phyloP scores from a whole-genome alignment of 2,888 invertebrate genomes.

The Blastobasis adustella region DNA sequence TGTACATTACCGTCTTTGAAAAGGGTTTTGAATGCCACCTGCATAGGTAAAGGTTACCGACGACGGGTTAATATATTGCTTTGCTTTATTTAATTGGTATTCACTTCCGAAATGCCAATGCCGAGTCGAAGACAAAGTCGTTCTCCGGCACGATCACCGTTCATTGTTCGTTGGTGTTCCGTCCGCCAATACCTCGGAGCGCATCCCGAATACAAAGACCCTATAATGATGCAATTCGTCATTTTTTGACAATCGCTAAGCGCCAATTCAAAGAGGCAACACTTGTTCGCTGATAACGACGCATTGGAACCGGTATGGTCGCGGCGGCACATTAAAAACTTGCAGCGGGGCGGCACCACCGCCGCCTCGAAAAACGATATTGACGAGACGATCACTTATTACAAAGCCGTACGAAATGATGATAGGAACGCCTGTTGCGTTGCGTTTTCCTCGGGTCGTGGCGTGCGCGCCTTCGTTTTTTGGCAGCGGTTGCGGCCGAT shows the following conservation, averaged over 20 bases:
- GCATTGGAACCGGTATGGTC: slow-evolving; percentile 47
- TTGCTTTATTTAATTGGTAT: no score
- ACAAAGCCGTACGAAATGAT: slow-evolving; percentile 49
- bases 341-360: slow-evolving; percentile 29
- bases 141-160: not conserved
- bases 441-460: slow-evolving; percentile 38
- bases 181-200: slow-evolving; percentile 11
- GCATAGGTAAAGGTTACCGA: no score
- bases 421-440: slow-evolving; percentile 47
- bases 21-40: no score
- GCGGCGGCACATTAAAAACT: slow-evolving; percentile 39
- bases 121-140: not conserved
- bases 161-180: slow-evolving; percentile 11
- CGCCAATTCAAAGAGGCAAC: slow-evolving; percentile 36
- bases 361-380: slow-evolving; percentile 48
- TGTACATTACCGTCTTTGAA: no score
- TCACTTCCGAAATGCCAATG: no score
- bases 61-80: no score
- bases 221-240: slow-evolving; percentile 36
- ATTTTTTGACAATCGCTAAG: slow-evolving; percentile 42
- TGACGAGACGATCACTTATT: slow-evolving; percentile 52
- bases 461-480: slow-evolving; percentile 37
- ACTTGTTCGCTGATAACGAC: slow-evolving; percentile 46
- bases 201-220: slow-evolving; percentile 15
- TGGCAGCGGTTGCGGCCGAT: slow-evolving; percentile 57